Conservation (phyloP, 2,888 invertebrate species). For the Pyrochroa serraticornis region DNA sequence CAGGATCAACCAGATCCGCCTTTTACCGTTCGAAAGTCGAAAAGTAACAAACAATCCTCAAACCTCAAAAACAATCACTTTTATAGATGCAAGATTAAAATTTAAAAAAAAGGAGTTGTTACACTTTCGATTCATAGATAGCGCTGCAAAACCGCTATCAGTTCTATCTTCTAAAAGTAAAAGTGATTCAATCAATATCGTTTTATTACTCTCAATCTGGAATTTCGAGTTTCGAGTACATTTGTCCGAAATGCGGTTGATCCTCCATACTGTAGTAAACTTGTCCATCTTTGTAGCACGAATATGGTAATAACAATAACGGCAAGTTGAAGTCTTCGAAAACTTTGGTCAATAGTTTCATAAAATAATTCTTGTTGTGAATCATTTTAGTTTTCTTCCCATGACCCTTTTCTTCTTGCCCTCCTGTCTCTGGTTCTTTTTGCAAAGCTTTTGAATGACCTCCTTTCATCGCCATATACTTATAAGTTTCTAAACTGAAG, state of each 20-base stretch:
- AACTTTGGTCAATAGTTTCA: conserved; percentile 43
- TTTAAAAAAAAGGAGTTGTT: too few relatives aligned
- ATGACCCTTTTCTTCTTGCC: background rate
- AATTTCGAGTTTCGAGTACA: conserved; percentile 10
- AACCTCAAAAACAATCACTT: too few relatives aligned
- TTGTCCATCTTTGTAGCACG: conserved; percentile 50
- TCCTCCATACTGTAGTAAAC: conserved; percentile 45
- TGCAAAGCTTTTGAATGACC: background rate
- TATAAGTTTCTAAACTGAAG: too few relatives aligned
- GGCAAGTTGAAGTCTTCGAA: conserved; percentile 47
- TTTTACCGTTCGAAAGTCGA: too few relatives aligned
- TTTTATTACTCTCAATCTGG: conserved; percentile 1
- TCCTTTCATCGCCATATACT: too few relatives aligned
- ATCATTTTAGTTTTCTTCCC: conserved; percentile 32
- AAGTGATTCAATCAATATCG: too few relatives aligned
- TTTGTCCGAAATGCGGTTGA: conserved; percentile 1
- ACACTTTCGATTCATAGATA: too few relatives aligned
- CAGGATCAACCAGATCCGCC: too few relatives aligned
- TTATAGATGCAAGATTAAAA: too few relatives aligned
- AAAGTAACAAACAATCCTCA: too few relatives aligned
- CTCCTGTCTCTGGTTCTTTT: background rate
- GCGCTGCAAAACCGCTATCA: too few relatives aligned
- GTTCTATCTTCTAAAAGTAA: too few relatives aligned
- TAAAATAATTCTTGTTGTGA: conserved; percentile 42
- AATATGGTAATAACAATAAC: conserved; percentile 47